phyloP scores from a whole-genome alignment of 92 coral and sea anemone species.

The Diadumene lineata region DNA sequence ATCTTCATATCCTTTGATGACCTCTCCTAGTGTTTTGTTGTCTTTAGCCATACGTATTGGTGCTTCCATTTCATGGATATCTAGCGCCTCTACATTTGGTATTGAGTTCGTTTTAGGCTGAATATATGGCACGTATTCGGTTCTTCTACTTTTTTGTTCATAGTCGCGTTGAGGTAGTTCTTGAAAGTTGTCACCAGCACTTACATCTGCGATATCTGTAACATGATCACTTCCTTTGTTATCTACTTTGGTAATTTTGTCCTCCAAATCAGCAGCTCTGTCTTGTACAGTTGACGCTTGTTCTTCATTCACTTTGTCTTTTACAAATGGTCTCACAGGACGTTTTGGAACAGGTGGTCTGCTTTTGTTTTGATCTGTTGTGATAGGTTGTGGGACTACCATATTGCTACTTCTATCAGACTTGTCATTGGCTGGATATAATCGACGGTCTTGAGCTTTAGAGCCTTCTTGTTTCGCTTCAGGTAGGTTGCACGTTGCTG shows the following conservation, averaged over 20 bases:
- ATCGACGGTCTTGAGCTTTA: background rate
- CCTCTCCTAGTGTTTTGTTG: conserved; percentile 54
- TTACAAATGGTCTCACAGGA: background rate
- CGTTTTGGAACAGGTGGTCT: background rate
- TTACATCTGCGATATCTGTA: no score
- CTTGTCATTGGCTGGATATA: background rate
- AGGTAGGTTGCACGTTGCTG: no score
- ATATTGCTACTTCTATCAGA: no score
- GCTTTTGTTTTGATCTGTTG: background rate
- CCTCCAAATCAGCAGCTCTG: background rate
- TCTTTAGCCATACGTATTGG: conserved; percentile 47
- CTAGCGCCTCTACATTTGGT: background rate
- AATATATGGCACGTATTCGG: background rate
- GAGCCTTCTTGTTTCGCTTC: background rate
- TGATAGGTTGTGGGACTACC: background rate
- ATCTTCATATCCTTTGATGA: conserved; percentile 53
- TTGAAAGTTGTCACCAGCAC: no score
- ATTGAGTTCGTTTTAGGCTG: background rate
- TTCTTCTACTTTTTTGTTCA: background rate
- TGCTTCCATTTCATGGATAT: conserved; percentile 29
- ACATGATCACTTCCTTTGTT: no score
- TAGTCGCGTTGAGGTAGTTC: no score
- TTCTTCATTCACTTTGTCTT: background rate
- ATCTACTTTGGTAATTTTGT: no score
- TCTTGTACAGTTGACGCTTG: background rate